These are phyloP conservation scores for Zaprionus obscuricornis DNA, from an alignment of 2,888 invertebrate species.

Conservation along the genomic window DNA sequence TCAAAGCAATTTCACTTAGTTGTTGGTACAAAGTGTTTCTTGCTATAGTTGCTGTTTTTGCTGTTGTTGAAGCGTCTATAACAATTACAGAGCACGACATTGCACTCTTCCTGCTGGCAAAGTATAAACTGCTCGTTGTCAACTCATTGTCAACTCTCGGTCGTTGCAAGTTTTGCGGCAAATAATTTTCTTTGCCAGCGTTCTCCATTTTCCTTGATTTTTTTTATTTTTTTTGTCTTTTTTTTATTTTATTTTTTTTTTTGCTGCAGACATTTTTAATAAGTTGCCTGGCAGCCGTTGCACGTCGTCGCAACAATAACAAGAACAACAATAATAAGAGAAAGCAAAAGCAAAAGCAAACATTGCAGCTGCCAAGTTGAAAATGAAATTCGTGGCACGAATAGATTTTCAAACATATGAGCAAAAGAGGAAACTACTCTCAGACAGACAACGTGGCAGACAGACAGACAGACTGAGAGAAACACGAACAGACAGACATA, in stretches of 20 bases:
- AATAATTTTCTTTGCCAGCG: constrained; percentile 60
- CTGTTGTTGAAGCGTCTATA: constrained; percentile 14
- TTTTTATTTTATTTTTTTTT: constrained; percentile 16
- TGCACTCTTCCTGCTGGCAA: constrained; percentile 43
- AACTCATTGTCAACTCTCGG: constrained; percentile 56
- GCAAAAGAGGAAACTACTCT: constrained; percentile 52
- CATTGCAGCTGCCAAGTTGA: constrained; percentile 73
- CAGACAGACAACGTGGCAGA: constrained; percentile 24
- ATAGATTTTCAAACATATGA: constrained; percentile 71
- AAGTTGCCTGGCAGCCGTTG: constrained; percentile 78
- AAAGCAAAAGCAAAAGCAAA: too few relatives aligned
- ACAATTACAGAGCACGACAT: constrained; percentile 65
- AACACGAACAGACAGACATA: background rate
- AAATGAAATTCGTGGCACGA: constrained; percentile 78
- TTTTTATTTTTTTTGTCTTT: background rate
- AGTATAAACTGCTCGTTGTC: constrained; percentile 61
- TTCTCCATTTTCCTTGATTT: constrained; percentile 20
- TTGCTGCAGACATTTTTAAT: constrained; percentile 75
- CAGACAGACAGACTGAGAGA: constrained; percentile 9
- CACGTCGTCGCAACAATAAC: constrained; percentile 62
- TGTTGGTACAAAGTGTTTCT: too few relatives aligned
- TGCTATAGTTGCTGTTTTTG: background rate
- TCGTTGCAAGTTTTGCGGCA: constrained; percentile 60
- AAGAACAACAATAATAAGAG: too few relatives aligned
- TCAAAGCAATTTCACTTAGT: constrained; percentile 63